Conservation (phyloP, 2,888 invertebrate species). For the Dyspetes luteomarginatus region DNA sequence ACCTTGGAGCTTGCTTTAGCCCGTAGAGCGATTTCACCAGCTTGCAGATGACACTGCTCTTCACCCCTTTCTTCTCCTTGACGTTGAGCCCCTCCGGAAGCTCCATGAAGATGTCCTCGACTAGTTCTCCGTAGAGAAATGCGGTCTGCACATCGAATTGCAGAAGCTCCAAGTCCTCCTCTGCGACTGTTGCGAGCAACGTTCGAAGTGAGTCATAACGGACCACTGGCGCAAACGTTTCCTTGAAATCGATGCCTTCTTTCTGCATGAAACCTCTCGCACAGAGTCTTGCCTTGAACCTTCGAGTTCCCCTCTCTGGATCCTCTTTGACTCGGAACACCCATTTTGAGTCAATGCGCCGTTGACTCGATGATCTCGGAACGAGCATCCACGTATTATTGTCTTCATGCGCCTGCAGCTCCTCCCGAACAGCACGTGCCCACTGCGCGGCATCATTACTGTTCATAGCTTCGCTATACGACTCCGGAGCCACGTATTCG, state of each 20-base stretch:
- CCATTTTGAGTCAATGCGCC: constrained; percentile 59
- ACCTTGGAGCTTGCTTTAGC: constrained; percentile 27
- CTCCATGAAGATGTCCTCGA: neutral
- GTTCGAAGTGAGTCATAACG: constrained; percentile 49
- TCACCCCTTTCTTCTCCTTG: neutral
- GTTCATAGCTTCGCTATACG: constrained; percentile 22
- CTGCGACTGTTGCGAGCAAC: constrained; percentile 10
- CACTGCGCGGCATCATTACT: constrained; percentile 34
- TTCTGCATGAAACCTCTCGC: constrained; percentile 51
- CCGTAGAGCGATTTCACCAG: constrained; percentile 5
- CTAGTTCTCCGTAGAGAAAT: constrained; percentile 8
- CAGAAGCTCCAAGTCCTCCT: constrained; percentile 12
- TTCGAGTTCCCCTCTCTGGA: constrained; percentile 45
- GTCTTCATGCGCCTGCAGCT: constrained; percentile 47
- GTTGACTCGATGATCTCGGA: constrained; percentile 17
- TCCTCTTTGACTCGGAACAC: constrained; percentile 60
- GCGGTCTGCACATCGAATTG: constrained; percentile 20
- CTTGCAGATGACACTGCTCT: neutral
- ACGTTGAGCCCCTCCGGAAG: neutral
- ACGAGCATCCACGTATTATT: constrained; percentile 47
- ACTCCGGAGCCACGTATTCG: constrained; percentile 18
- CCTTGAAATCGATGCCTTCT: constrained; percentile 45
- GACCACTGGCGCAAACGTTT: constrained; percentile 67
- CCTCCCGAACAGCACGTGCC: constrained; percentile 40
- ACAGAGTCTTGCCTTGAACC: constrained; percentile 59